A percentile compares a stretch with the other conserved stretches of the same genome.
Evolutionary conservation across 2,888 invertebrate species (phyloP).

Genomic region (Calameuta idolon): DNA sequence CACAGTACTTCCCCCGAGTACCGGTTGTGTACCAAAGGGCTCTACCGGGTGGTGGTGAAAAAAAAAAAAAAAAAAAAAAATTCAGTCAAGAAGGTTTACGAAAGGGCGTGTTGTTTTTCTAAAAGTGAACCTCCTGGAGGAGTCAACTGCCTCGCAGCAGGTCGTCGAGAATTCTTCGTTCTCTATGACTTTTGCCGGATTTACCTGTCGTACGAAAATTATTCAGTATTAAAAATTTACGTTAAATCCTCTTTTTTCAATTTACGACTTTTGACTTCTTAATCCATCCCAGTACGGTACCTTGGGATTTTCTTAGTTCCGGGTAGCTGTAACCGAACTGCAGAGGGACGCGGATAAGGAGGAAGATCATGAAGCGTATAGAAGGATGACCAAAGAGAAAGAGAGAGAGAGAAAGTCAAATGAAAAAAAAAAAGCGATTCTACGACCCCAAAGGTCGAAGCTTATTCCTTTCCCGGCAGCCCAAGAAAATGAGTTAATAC

Average conservation of each 20-base stretch:
- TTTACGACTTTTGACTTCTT: slow-evolving; percentile 33
- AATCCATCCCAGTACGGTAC: slow-evolving; percentile 32
- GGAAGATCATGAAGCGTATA: slow-evolving; percentile 3
- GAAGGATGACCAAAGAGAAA: slow-evolving; percentile 14
- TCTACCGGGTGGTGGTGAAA: not conserved
- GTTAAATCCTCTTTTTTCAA: slow-evolving; percentile 29
- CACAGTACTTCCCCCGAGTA: not conserved
- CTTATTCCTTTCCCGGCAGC: not conserved
- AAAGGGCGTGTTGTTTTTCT: slow-evolving; percentile 30
- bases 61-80: not conserved
- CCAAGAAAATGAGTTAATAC: slow-evolving; percentile 3
- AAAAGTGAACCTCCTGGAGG: slow-evolving; percentile 16
- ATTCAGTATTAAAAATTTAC: slow-evolving; percentile 38
- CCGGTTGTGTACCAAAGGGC: not conserved
- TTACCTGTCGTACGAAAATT: slow-evolving; percentile 32
- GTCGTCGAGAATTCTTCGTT: slow-evolving; percentile 40
- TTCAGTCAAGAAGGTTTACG: not conserved
- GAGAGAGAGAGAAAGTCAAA: slow-evolving; percentile 19
- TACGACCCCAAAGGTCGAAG: not conserved
- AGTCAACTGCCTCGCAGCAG: slow-evolving; percentile 24
- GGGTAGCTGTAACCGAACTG: not conserved
- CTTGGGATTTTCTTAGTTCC: slow-evolving; percentile 13
- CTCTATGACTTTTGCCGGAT: slow-evolving; percentile 35
- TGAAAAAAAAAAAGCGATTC: slow-evolving; percentile 24
- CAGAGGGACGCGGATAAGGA: not conserved